Evolutionary conservation across 1,140 invertebrate species (phyloP), one percentile per base, ranked within the genome.

Genomic region (Gryon sp.): DNA sequence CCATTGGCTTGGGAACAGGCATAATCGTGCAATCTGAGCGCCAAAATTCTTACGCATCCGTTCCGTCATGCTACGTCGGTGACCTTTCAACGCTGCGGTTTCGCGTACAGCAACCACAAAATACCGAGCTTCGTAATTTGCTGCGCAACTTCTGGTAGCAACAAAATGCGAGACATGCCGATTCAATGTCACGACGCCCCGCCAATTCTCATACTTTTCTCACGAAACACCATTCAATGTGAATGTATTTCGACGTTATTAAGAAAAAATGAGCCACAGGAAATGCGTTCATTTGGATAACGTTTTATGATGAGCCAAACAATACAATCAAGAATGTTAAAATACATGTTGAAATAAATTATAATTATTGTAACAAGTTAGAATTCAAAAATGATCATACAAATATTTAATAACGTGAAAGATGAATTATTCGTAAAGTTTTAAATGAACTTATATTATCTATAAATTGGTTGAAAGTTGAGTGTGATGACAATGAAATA

Each of bases 121-220:
- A 59, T 11, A 9, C 28, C 19, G 38, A 41, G 34, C 28, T 46
- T 45, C 36, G 36, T 48, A 65, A 73, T 57, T 59, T 65, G 43
- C 52, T 22, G 2, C 65, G 30, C 52, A 53, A 41, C 14, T 20
- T 50, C 53, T 59, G 68, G 16, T 19, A 62, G 43, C 57, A 59
- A 50, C 63, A 73, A 73, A 73, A 40, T 50, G 40, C 6, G 43
- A 50, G 59, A 73, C 57, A 30, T 46, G 59, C 38, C 48, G 38
- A 70, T 62, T 53, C 55, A 55, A 57, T 57, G 63, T 68, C 63
- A 48, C 30, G 63, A n/a, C n/a, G n/a, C n/a, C n/a, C 52, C 52
- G 36, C 52, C 43, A 9, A 48, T 62, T 62, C 57, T 68, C 52
- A 68, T 50, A 68, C 50, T 55, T 68, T 68, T 68, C 63, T 68